phyloP scores from a whole-genome alignment of 1,140 invertebrate genomes.

The Scylla paramamosain region DNA sequence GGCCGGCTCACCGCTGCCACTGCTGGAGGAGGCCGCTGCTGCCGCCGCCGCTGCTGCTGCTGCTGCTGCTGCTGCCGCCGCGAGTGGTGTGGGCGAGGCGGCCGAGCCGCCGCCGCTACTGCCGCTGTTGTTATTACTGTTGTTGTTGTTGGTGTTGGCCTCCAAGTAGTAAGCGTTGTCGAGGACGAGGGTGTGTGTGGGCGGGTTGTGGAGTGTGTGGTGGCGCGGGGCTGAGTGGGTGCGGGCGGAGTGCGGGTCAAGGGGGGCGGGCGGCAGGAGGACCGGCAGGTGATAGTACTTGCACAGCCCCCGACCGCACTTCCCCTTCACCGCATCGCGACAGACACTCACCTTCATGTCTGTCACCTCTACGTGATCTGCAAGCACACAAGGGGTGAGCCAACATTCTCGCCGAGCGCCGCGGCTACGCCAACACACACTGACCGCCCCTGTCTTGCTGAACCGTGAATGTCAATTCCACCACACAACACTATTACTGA shows the following conservation, averaged over 20 bases:
- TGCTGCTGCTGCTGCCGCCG: constrained; percentile 13
- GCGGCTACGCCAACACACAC: background rate
- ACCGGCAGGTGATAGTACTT: constrained; percentile 97
- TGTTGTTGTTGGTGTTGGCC: constrained; percentile 64
- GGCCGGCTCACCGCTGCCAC: background rate
- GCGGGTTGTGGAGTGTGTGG: constrained; percentile 69
- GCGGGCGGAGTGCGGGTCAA: constrained; percentile 71
- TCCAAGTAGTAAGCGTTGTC: constrained; percentile 70
- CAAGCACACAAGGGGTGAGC: constrained; percentile 77
- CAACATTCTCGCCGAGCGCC: background rate
- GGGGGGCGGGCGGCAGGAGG: constrained; percentile 87
- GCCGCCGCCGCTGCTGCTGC: background rate
- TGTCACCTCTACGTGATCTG: constrained; percentile 96
- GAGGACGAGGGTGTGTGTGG: constrained; percentile 66
- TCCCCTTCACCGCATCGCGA: constrained; percentile 94
- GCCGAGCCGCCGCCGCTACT: background rate
- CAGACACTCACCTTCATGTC: constrained; percentile 95
- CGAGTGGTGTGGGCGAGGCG: constrained; percentile 31
- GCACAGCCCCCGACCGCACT: constrained; percentile 93
- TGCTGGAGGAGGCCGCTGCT: background rate
- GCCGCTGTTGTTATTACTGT: constrained; percentile 26
- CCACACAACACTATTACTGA: too few relatives aligned
- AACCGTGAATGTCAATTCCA: too few relatives aligned
- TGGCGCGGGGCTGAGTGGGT: constrained; percentile 77
- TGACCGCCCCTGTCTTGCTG: background rate